A percentile compares a stretch with the other conserved stretches of the same genome.
These are phyloP conservation scores for Raja brachyura DNA, from an alignment of 2,113 vertebrate genomes.

Conservation along the genomic window DNA sequence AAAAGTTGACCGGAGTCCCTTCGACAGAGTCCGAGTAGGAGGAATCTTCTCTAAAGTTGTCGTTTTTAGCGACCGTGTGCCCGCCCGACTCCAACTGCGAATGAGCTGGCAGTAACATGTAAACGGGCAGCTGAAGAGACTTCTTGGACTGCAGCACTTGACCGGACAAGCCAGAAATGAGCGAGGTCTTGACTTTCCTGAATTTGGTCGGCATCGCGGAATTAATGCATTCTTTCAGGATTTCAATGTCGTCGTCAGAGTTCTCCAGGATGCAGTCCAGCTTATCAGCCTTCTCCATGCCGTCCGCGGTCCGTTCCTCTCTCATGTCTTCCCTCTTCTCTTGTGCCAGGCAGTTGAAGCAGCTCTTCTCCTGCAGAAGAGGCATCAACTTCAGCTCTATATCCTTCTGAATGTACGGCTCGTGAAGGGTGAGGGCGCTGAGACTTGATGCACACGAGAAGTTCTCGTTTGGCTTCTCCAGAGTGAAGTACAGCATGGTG, in stretches of 20 bases:
- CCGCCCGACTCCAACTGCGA: conserved; percentile 57
- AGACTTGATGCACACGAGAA: conserved; percentile 96
- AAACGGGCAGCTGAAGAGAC: conserved; percentile 72
- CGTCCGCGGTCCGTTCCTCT: conserved; percentile 52
- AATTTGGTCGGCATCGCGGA: conserved; percentile 88
- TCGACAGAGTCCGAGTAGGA: conserved; percentile 80
- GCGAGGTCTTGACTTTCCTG: conserved; percentile 73
- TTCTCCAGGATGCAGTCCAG: conserved; percentile 54
- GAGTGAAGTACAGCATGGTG: conserved; percentile 90
- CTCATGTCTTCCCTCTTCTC: conserved; percentile 60
- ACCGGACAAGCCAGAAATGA: conserved; percentile 63
- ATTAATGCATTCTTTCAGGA: conserved; percentile 89
- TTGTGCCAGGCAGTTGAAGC: conserved; percentile 50
- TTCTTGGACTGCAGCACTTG: conserved; percentile 69
- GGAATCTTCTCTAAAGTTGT: conserved; percentile 69
- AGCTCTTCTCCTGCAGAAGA: conserved; percentile 69
- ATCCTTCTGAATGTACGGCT: conserved; percentile 91
- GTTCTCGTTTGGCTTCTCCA: conserved; percentile 94
- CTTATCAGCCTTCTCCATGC: conserved; percentile 50
- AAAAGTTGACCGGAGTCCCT: conserved; percentile 83
- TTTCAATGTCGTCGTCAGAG: conserved; percentile 81
- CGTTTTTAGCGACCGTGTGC: conserved; percentile 59
- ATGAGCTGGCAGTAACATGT: conserved; percentile 82
- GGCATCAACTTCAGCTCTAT: conserved; percentile 90
- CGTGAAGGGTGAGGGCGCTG: conserved; percentile 86